Percentiles rank a stretch among this genome's conserved stretches.
Conservation (phyloP, 2,797 vertebrate genomes). For the Chaetophractus vellerosus region DNA sequence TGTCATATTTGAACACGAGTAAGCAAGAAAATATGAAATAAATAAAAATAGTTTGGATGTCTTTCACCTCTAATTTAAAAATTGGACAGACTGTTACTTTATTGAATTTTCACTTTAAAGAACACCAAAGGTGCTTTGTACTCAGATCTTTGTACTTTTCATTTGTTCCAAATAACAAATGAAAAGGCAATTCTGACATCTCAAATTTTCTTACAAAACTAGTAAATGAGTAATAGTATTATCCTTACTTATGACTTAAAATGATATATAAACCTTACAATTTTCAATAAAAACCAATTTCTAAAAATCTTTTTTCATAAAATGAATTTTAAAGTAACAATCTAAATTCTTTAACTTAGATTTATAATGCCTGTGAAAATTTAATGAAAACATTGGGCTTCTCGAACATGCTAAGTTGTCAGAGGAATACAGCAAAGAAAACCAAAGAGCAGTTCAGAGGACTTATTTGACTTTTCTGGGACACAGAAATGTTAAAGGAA, state of each 20-base stretch:
- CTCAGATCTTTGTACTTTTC: neutral
- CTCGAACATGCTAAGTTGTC: conserved; percentile 20
- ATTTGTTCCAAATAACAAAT: neutral
- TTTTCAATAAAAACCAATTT: neutral
- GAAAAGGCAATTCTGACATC: neutral
- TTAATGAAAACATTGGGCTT: neutral
- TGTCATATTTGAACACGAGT: neutral
- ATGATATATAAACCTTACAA: neutral
- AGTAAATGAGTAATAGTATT: neutral
- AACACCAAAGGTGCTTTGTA: neutral
- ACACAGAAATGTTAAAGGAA: conserved; percentile 76
- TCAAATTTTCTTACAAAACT: neutral
- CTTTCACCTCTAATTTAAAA: neutral
- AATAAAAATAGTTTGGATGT: neutral
- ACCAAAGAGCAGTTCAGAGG: conserved; percentile 54
- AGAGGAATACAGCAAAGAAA: conserved; percentile 58
- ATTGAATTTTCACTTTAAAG: neutral
- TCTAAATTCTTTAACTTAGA: neutral
- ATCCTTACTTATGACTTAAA: neutral
- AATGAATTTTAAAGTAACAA: neutral
- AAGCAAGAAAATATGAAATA: conserved; percentile 22
- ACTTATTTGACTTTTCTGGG: conserved; percentile 77
- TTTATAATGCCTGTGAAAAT: neutral
- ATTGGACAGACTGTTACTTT: neutral
- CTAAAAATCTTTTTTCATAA: neutral